Evolutionary conservation across 2,113 vertebrate genomes (phyloP).

Genomic region (Pseudorhombus dupliciocellatus): DNA sequence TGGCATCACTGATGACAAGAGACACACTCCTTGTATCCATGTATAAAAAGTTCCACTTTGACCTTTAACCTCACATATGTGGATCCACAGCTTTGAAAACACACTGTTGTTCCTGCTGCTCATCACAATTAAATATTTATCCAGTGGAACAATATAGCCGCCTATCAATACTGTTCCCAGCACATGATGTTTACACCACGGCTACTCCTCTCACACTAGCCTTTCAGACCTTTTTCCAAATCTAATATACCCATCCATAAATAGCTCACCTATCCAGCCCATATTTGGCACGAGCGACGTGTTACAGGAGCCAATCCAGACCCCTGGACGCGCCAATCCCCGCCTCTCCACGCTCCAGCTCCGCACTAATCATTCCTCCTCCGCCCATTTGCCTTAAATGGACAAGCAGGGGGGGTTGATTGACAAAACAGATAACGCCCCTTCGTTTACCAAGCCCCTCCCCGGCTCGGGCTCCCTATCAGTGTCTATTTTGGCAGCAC

Average conservation of each 20-base stretch:
- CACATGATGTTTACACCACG: conserved; percentile 58
- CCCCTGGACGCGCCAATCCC: conserved; percentile 6
- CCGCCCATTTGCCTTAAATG: conserved; percentile 87
- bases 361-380: conserved; percentile 70
- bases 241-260: conserved; percentile 98
- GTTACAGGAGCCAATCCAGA: conserved; percentile 72
- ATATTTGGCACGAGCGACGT: conserved; percentile 81
- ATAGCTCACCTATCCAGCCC: conserved; percentile 91
- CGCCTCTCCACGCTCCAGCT: conserved; percentile 53
- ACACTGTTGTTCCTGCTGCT: conserved; percentile 24
- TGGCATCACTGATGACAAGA: conserved; percentile 54
- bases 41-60: not conserved
- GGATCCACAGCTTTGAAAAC: too few species aligned
- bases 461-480: conserved; percentile 68
- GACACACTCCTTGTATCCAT: too few species aligned
- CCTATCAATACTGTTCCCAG: conserved; percentile 25
- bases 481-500: conserved; percentile 83
- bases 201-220: conserved; percentile 66
- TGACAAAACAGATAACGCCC: conserved; percentile 75
- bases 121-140: conserved; percentile 46
- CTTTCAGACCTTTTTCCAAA: conserved; percentile 66
- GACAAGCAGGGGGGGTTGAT: conserved; percentile 84
- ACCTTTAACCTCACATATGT: conserved; percentile 7
- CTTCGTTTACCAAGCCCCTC: conserved; percentile 67
- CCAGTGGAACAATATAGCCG: conserved; percentile 32